phyloP scores from a whole-genome alignment of 2,888 invertebrate species.

The Drosophila sordidula region DNA sequence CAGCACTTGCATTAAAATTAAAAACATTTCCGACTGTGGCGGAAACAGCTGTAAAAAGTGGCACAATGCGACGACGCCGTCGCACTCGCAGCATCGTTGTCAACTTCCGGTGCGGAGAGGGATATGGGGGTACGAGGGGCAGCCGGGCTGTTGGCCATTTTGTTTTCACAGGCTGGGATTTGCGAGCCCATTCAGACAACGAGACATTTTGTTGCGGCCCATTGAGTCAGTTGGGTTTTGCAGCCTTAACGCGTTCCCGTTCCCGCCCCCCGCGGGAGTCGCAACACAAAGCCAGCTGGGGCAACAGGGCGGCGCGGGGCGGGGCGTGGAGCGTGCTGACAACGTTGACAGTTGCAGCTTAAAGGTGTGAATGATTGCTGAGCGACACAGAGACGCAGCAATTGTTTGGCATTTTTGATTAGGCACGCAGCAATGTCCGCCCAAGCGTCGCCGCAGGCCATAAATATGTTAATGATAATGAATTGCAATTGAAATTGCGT shows the following conservation, averaged over 20 bases:
- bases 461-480: conserved; percentile 75
- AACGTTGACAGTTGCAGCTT: conserved; percentile 47
- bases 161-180: conserved; percentile 70
- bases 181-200: conserved; percentile 38
- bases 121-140: conserved; percentile 6
- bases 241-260: conserved; percentile 51
- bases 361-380: conserved; percentile 70
- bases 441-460: conserved; percentile 37
- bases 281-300: conserved; percentile 17
- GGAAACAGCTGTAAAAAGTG: conserved; percentile 72
- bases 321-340: background rate
- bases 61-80: conserved; percentile 46
- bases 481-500: conserved; percentile 72
- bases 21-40: conserved; percentile 68
- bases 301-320: background rate
- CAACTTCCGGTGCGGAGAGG: conserved; percentile 54
- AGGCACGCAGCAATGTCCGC: conserved; percentile 32
- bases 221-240: conserved; percentile 49
- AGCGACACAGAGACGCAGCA: conserved; percentile 14
- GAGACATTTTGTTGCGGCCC: conserved; percentile 23
- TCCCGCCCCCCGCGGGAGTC: conserved; percentile 30
- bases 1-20: conserved; percentile 70
- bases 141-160: conserved; percentile 70
- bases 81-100: conserved; percentile 18
- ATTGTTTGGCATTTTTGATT: conserved; percentile 67